phyloP scores from a whole-genome alignment of 2,113 vertebrate species.

The Galbula dea region DNA sequence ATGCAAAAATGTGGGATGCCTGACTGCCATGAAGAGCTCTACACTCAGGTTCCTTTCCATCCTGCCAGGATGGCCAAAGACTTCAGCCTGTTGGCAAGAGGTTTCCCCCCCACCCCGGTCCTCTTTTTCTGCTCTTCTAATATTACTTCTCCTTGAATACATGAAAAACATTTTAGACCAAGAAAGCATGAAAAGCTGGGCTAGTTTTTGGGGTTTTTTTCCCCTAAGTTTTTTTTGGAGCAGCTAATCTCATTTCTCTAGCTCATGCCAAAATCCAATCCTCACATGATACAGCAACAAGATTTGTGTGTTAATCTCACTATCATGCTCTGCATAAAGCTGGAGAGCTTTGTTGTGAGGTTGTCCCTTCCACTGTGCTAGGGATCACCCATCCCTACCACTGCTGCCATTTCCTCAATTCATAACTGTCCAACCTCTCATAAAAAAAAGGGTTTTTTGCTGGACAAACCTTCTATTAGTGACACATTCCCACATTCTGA shows the following conservation, averaged over 20 bases:
- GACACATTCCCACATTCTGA: background rate
- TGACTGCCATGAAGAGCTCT: background rate
- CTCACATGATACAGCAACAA: background rate
- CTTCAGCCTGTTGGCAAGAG: background rate
- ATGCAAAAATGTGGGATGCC: background rate
- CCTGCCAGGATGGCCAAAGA: background rate
- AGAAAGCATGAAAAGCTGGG: background rate
- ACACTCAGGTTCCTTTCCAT: background rate
- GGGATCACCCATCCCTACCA: background rate
- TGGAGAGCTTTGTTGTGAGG: background rate
- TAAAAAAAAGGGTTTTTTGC: background rate
- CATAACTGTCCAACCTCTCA: background rate
- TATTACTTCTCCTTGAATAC: background rate
- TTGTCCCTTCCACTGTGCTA: background rate
- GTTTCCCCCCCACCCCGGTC: background rate
- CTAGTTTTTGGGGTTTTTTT: background rate
- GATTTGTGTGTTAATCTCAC: background rate
- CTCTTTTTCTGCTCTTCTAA: background rate
- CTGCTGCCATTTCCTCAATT: background rate
- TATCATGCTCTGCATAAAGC: background rate
- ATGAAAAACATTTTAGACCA: background rate
- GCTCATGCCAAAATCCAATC: background rate
- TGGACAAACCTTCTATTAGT: background rate
- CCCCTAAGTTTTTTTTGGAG: background rate
- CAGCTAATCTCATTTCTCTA: background rate